Evolutionary conservation across 64 coral and sea anemone species (phyloP), one percentile per base, ranked within the genome.

Genomic region (Acropora tenuis): DNA sequence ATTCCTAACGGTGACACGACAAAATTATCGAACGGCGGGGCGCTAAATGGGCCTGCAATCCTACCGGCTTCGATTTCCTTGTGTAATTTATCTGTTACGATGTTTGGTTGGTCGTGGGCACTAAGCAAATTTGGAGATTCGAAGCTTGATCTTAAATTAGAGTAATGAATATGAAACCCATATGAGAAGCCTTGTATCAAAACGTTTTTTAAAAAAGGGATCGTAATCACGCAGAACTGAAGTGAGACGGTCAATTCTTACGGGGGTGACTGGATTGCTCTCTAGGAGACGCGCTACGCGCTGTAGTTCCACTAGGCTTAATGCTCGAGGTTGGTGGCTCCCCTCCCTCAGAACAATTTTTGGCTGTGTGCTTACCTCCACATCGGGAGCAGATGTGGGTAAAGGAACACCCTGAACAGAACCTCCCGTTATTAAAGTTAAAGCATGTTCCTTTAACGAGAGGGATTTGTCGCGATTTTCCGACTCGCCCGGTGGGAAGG

Each of bases 1-100:
- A 93, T 40, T 15, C 91, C 91, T 65, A 93, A 52, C 12, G 75
- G 91, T 3, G 91, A 93, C 44, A 41, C 44, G 6, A n/a, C 40
- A 73, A 78, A 93, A 67, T 53, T 44, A 4, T 40, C 52, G 45
- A 93, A 87, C 43, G 90, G 90, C 10, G 91, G 91, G n/a, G 59
- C n/a, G 40, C 30, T n/a, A 75, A 93, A 93, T 3, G 83, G 91
- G 43, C 91, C 91, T 18, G 85, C 91, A 65, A 88, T 43, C 8
- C 84, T 41, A 17, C 57, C 40, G 11, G 76, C 75, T 11, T 12
- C 63, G 3, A 93, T 48, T 87, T 93, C 82, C 45, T 87, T 79
- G 1, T 15, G 47, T 52, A 93, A 55, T 50, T 93, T 93, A 46
- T 30, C 73, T 1, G 79, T 75, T 11, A 93, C 84, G 19, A 80